These are phyloP conservation scores for Tenthredo amoena DNA, from an alignment of 2,888 invertebrate genomes.

Conservation along the genomic window DNA sequence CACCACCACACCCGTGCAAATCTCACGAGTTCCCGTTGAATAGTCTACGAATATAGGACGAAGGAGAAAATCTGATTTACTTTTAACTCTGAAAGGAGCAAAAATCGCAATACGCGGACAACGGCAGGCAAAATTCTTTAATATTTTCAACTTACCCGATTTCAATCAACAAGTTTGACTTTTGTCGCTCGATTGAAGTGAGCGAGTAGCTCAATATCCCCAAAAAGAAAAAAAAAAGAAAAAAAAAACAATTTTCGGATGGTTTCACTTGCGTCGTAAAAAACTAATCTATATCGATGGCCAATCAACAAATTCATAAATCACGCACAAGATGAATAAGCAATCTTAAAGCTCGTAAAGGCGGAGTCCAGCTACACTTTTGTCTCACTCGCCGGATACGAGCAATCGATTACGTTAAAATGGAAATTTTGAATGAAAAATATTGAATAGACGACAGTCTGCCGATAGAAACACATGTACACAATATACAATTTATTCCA, in stretches of 20 bases:
- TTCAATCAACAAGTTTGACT: neutral
- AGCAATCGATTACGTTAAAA: conserved; percentile 33
- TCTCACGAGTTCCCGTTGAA: neutral
- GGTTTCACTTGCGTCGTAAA: neutral
- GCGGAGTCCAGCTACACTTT: neutral
- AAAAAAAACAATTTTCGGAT: neutral
- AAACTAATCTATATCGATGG: neutral
- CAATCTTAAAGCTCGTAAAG: neutral
- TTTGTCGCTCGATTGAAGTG: neutral
- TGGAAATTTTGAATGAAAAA: conserved; percentile 40
- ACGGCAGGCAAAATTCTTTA: neutral
- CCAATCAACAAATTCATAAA: neutral
- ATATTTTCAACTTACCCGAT: neutral
- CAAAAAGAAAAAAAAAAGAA: neutral
- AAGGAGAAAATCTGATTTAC: neutral
- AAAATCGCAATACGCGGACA: neutral
- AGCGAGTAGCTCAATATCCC: neutral
- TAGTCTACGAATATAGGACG: neutral
- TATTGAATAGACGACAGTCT: conserved; percentile 40
- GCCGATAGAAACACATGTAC: conserved; percentile 9
- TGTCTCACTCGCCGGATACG: conserved; percentile 22
- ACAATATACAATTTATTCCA: conserved; percentile 29
- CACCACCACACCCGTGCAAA: neutral
- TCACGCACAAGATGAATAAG: neutral
- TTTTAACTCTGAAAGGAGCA: neutral